These are phyloP conservation scores for Notospermus geniculatus DNA, from an alignment of 1,140 invertebrate genomes.

Conservation along the genomic window DNA sequence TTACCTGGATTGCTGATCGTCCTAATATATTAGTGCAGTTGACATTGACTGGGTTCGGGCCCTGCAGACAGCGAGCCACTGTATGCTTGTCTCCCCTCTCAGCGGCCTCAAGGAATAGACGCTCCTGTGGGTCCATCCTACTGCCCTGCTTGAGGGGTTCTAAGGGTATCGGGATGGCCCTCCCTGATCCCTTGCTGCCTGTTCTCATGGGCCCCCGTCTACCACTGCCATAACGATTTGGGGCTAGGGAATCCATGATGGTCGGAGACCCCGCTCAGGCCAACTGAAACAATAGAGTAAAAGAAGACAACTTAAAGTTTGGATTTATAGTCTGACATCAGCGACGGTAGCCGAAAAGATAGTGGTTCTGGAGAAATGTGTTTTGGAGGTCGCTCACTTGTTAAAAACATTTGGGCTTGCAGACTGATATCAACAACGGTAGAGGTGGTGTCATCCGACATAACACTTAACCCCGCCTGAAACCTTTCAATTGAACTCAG, in stretches of 20 bases:
- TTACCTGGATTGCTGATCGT: conserved; percentile 60
- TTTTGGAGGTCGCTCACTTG: no score
- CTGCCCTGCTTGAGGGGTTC: conserved; percentile 47
- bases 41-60: conserved; percentile 59
- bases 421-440: no score
- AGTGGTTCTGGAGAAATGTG: no score
- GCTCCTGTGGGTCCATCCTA: conserved; percentile 56
- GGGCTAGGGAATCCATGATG: conserved; percentile 5
- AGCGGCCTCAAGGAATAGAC: conserved; percentile 61
- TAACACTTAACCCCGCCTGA: no score
- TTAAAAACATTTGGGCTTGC: no score
- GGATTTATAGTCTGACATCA: no score
- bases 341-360: no score
- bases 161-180: conserved; percentile 37
- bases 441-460: no score
- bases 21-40: conserved; percentile 63
- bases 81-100: conserved; percentile 61
- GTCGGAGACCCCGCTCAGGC: not conserved
- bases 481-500: no score
- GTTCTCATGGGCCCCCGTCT: not conserved
- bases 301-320: no score
- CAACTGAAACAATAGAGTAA: not conserved
- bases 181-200: not conserved
- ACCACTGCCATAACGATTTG: not conserved
- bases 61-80: conserved; percentile 58